Base-by-base conservation (phyloP, 2,113 vertebrate species). In the Parotia lawesii region DNA sequence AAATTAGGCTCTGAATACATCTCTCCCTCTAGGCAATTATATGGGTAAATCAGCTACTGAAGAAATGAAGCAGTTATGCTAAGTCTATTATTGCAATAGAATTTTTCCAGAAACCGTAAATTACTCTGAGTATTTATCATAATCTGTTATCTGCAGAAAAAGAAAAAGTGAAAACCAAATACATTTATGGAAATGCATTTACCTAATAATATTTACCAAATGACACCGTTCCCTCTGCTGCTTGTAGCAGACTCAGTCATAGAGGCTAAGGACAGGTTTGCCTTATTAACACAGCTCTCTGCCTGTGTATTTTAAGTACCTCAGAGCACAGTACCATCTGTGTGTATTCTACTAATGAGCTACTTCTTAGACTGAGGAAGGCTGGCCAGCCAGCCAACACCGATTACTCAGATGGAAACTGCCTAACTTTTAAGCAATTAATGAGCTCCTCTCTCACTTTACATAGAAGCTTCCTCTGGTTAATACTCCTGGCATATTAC, bases 321-420 rank as follows among this genome's bases (percentile, higher is more conserved):
- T 97, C 82, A 88, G 93, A 97, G 93, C 91, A 87, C 60, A 93
- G 96, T 70, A 94, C 96, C 97, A 97, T 97, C 97, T 97, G 97
- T 97, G 96, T 97, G 88, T 97, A 87, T 95, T 97, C 96, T 95
- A 89, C 96, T 97, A 97, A 97, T 96, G 96, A 98, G 97, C 92
- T 97, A 33, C 74, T 96, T 67, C 90, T 93, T 96, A 92, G 82
- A 87, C 73, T 29, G 51, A 76, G 87, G 86, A 96, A 96, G 96
- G 94, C 86, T 60, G 45, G 69, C 97, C 96, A 95, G 90, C 93
- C 93, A 97, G 92, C 96, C 96, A 97, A 87, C 93, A 94, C 89
- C 71, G 48, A 97, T 97, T 97, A 97, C 87, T 97, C 95, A 97
- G 92, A 97, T 87, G 91, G 85, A 96, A 89, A 94, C 67, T 90